Evolutionary conservation across 1,140 invertebrate species (phyloP).

Genomic region (Atopsyche davidsoni): DNA sequence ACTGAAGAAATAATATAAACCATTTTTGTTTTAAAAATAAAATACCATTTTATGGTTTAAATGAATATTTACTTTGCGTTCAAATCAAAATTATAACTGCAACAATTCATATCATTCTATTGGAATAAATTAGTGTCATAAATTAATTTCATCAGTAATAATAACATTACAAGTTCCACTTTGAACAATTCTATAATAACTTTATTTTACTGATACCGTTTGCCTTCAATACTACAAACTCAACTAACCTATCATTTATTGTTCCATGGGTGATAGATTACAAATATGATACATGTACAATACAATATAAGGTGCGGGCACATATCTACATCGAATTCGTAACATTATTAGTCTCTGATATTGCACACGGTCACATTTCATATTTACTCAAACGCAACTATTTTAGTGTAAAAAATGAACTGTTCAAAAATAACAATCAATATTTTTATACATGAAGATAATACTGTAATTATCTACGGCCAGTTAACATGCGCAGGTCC

Average conservation of each 20-base stretch:
- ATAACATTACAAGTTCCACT: slow-evolving; percentile 21
- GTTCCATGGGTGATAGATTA: slow-evolving; percentile 4
- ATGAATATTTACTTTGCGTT: slow-evolving; percentile 26
- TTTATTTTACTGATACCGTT: slow-evolving; percentile 18
- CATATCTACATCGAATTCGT: slow-evolving; percentile 10
- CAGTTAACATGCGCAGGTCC: too few species aligned
- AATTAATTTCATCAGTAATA: slow-evolving; percentile 26
- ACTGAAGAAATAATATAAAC: too few species aligned
- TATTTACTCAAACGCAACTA: neutral
- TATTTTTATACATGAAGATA: too few species aligned
- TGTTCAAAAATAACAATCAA: too few species aligned
- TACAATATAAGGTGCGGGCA: slow-evolving; percentile 10
- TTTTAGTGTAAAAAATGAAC: too few species aligned
- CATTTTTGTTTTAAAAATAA: too few species aligned
- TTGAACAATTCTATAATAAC: slow-evolving; percentile 23
- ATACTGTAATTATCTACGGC: too few species aligned
- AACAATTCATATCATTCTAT: slow-evolving; percentile 30
- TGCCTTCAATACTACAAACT: slow-evolving; percentile 13
- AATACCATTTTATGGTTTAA: too few species aligned
- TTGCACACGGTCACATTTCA: slow-evolving; percentile 24
- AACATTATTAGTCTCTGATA: slow-evolving; percentile 15
- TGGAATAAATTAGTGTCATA: slow-evolving; percentile 23
- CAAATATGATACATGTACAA: neutral
- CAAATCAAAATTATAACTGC: slow-evolving; percentile 29
- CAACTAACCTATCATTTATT: slow-evolving; percentile 18